Conservation (phyloP, 2,113 vertebrate genomes). For the Ptychochromis oligacanthus region DNA sequence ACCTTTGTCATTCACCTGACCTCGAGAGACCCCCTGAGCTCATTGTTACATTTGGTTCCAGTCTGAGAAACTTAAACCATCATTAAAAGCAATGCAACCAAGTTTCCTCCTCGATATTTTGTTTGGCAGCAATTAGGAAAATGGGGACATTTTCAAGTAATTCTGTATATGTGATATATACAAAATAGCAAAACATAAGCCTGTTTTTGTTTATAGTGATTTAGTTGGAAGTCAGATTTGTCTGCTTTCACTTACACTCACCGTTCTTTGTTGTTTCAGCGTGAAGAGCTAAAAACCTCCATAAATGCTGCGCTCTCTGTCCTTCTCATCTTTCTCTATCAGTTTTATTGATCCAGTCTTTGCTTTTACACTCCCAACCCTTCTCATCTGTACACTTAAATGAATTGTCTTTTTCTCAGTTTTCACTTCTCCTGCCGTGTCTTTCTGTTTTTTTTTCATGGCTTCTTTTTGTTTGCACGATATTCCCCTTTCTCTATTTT, state of each 20-base stretch:
- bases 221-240: not conserved
- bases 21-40: constrained; percentile 21
- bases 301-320: not conserved
- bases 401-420: constrained; percentile 4
- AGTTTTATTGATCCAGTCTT: constrained; percentile 30
- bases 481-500: not conserved
- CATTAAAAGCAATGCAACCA: not conserved
- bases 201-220: not conserved
- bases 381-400: constrained; percentile 24
- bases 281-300: not conserved
- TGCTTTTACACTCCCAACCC: not conserved
- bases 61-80: not conserved
- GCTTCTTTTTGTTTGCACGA: not conserved
- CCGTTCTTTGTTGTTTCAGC: not conserved
- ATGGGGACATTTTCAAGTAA: not conserved
- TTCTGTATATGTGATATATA: not conserved
- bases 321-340: constrained; percentile 51
- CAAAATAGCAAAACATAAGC: not conserved
- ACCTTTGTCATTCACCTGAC: constrained; percentile 42
- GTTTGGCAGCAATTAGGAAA: not conserved
- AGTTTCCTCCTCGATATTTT: not conserved
- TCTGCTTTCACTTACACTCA: not conserved
- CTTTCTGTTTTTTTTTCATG: not conserved
- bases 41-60: not conserved
- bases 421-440: not conserved